phyloP scores from a whole-genome alignment of 2,888 invertebrate species.

The Nyleta sp. region DNA sequence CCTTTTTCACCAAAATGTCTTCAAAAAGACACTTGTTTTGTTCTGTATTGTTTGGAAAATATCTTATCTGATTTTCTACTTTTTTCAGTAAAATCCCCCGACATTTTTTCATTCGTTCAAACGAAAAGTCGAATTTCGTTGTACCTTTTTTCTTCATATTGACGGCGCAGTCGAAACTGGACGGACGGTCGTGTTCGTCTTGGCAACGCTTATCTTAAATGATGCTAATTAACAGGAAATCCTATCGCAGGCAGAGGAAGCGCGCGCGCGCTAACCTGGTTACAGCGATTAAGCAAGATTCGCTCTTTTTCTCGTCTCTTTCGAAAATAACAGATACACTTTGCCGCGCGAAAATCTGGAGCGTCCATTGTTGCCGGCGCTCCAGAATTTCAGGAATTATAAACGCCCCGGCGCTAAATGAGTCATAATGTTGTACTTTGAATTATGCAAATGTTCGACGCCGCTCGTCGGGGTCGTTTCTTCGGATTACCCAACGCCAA shows the following conservation, averaged over 20 bases:
- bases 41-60: no score
- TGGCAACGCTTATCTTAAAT: conserved; percentile 55
- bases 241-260: conserved; percentile 51
- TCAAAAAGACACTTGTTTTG: no score
- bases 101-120: no score
- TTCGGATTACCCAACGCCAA: conserved; percentile 4
- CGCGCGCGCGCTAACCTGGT: conserved; percentile 60
- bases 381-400: conserved; percentile 58
- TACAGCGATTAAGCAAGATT: conserved; percentile 62
- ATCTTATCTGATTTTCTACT: no score
- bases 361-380: conserved; percentile 52
- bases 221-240: conserved; percentile 64
- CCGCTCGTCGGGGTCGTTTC: conserved; percentile 1
- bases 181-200: conserved; percentile 18
- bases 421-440: conserved; percentile 42
- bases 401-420: conserved; percentile 47
- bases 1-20: no score
- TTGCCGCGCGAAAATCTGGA: conserved; percentile 54
- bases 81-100: no score
- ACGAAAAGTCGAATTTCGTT: no score
- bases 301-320: conserved; percentile 58
- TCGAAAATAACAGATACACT: conserved; percentile 56
- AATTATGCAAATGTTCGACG: conserved; percentile 46
- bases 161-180: conserved; percentile 29
- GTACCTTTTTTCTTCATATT: not conserved